Percentiles rank a stretch among this genome's conserved stretches.
Evolutionary conservation across 2,888 invertebrate species (phyloP).

Genomic region (Anoplius nigerrimus): DNA sequence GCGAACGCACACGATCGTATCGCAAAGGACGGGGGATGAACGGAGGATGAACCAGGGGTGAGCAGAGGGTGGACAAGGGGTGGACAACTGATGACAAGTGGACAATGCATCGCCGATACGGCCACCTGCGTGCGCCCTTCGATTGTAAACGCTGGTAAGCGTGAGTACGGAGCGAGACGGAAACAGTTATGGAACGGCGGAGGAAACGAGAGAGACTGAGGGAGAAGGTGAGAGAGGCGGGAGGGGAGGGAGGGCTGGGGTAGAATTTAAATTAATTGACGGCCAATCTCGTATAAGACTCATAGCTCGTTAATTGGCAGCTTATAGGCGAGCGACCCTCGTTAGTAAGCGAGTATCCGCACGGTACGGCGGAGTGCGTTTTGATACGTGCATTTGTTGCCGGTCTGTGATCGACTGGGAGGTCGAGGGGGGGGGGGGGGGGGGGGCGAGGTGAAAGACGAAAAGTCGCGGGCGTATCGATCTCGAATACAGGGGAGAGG

Average conservation of each 20-base stretch:
- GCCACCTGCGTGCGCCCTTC: constrained; percentile 26
- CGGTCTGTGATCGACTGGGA: too few relatives aligned
- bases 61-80: constrained; percentile 3
- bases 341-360: constrained; percentile 63
- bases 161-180: background rate
- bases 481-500: too few relatives aligned
- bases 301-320: constrained; percentile 72
- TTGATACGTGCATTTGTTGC: background rate
- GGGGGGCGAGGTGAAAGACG: too few relatives aligned
- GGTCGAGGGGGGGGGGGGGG: too few relatives aligned
- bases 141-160: background rate
- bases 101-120: constrained; percentile 9
- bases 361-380: background rate
- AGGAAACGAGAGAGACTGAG: background rate
- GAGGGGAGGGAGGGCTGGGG: background rate
- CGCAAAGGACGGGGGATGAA: background rate
- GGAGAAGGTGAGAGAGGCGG: background rate
- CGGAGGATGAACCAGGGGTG: background rate
- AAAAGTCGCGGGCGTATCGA: too few relatives aligned
- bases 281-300: constrained; percentile 65
- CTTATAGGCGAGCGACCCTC: constrained; percentile 68
- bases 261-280: constrained; percentile 71
- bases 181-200: background rate
- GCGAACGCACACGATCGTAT: background rate
- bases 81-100: background rate